A percentile compares a stretch with the other conserved stretches of the same genome.
These are phyloP conservation scores for Vombatus ursinus DNA, from an alignment of 2,113 vertebrate genomes.

Conservation along the genomic window DNA sequence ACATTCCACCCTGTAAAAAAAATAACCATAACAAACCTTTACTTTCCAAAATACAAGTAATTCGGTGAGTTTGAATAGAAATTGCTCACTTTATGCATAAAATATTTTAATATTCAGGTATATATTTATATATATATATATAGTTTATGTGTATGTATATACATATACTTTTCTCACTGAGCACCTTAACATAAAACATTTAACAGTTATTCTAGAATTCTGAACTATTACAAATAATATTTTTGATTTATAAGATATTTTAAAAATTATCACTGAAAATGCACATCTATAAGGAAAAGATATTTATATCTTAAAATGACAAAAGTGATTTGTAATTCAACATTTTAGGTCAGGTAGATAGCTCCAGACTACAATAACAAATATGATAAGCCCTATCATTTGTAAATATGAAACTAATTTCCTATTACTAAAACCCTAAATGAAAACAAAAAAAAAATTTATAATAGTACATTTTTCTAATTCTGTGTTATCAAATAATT, in stretches of 20 bases:
- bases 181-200: slow-evolving; percentile 8
- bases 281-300: slow-evolving; percentile 27
- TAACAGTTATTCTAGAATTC: slow-evolving; percentile 22
- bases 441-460: slow-evolving; percentile 36
- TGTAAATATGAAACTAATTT: slow-evolving; percentile 43
- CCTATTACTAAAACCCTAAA: slow-evolving; percentile 20
- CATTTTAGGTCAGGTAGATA: slow-evolving; percentile 27
- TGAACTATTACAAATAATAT: slow-evolving; percentile 31
- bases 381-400: neutral
- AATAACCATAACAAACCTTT: neutral
- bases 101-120: slow-evolving; percentile 12
- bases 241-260: slow-evolving; percentile 46
- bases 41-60: slow-evolving; percentile 40
- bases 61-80: neutral
- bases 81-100: slow-evolving; percentile 26
- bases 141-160: too few species aligned
- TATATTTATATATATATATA: too few species aligned
- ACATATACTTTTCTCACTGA: neutral
- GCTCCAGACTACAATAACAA: slow-evolving; percentile 39
- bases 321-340: neutral
- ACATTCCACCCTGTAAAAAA: slow-evolving; percentile 30
- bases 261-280: slow-evolving; percentile 55
- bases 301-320: slow-evolving; percentile 45
- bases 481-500: slow-evolving; percentile 52
- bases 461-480: slow-evolving; percentile 25